Evolutionary conservation across 2,797 vertebrate species (phyloP).

Genomic region (Eleutherodactylus coqui): DNA sequence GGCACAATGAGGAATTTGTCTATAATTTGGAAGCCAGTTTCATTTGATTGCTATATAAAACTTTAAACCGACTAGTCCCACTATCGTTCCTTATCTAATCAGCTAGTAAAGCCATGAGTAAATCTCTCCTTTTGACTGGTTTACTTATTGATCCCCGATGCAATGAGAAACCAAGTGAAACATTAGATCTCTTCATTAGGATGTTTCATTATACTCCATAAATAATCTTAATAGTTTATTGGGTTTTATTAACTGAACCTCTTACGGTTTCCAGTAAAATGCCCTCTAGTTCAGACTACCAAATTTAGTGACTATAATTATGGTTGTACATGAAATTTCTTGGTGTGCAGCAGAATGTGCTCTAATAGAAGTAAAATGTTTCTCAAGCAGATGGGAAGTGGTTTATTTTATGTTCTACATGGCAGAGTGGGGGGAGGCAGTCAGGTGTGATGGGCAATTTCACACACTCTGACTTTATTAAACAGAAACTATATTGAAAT

Average conservation of each 20-base stretch:
- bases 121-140: not conserved
- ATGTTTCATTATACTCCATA: slow-evolving; percentile 27
- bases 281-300: slow-evolving; percentile 30
- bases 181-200: not conserved
- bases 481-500: slow-evolving; percentile 64
- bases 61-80: not conserved
- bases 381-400: slow-evolving; percentile 57
- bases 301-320: slow-evolving; percentile 44
- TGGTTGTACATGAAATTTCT: slow-evolving; percentile 41
- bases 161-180: slow-evolving; percentile 9
- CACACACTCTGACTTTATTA: slow-evolving; percentile 64
- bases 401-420: slow-evolving; percentile 58
- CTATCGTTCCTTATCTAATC: not conserved
- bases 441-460: slow-evolving; percentile 64
- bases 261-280: not conserved
- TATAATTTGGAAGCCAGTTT: not conserved
- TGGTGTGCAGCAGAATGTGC: slow-evolving; percentile 37
- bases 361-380: slow-evolving; percentile 57
- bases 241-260: slow-evolving; percentile 47
- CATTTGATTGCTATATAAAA: not conserved
- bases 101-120: not conserved
- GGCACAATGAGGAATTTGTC: not conserved
- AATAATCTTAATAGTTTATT: slow-evolving; percentile 43
- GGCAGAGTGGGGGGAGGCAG: slow-evolving; percentile 55
- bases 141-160: not conserved